Conservation (phyloP, 1,140 invertebrate species). For the Globodera ellingtonae region DNA sequence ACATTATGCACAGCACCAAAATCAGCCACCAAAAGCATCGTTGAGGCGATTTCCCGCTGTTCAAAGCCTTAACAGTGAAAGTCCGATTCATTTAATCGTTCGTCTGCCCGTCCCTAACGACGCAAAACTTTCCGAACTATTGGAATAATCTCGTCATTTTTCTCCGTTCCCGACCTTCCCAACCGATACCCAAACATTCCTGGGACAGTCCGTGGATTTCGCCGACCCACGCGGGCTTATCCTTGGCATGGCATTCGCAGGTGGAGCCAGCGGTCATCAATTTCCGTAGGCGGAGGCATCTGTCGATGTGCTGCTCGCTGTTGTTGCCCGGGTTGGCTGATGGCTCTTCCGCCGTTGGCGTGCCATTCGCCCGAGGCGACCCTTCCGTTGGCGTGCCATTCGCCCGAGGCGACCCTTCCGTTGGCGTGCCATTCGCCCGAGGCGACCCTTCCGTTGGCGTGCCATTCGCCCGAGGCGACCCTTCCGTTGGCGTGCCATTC, state of each 20-base stretch:
- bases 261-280: slow-evolving; percentile 5
- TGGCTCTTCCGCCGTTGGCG: too few species aligned
- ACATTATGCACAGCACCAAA: slow-evolving; percentile 48
- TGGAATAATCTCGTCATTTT: background rate
- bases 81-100: background rate
- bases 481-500: too few species aligned
- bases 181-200: slow-evolving; percentile 27
- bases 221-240: slow-evolving; percentile 62
- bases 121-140: background rate
- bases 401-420: too few species aligned
- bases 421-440: too few species aligned
- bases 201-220: slow-evolving; percentile 61
- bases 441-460: too few species aligned
- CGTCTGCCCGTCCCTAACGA: background rate
- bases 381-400: too few species aligned
- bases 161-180: too few species aligned
- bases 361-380: too few species aligned
- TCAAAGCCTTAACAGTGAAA: slow-evolving; percentile 43
- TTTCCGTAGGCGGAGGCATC: background rate
- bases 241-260: slow-evolving; percentile 56
- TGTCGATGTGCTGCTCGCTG: background rate
- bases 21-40: slow-evolving; percentile 58
- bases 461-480: too few species aligned
- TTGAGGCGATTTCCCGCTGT: slow-evolving; percentile 48
- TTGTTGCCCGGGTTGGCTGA: background rate